Evolutionary conservation across 64 coral and sea anemone species (phyloP), one percentile per base, ranked within the genome.

Genomic region (Stylophora pistillata): DNA sequence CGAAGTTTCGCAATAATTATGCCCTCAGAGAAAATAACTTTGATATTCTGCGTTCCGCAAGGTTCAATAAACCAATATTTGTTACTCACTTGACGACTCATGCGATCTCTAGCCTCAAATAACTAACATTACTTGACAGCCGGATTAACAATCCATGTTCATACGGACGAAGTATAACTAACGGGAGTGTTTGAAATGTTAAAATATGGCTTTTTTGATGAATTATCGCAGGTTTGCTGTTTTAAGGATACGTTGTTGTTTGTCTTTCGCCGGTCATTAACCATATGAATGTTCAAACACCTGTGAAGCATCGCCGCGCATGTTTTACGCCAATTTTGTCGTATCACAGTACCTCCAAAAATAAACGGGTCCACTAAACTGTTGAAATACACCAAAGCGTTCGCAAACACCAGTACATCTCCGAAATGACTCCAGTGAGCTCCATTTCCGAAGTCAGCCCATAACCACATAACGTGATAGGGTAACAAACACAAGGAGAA

Each of bases 301-400:
- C 37, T 47, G 3, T 47, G 21, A 18, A 54, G 37, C 30, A 12
- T 26, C 21, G 62, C 62, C 15, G 80, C 13, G 10, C 80, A 84
- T 34, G 20, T 84, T 41, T 70, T 84, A 13, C 80, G 60, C 80
- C 80, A 84, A 11, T 70, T 62, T 18, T 69, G 62, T n/a, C 64
- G 64, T 9, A 63, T 63, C 21, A 69, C 80, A 18, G 60, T 54
- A 13, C 80, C 61, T 10, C 95, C 95, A 78, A 96, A 96, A 23
- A 96, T 96, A 58, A 96, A 96, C 11, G 95, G 95, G 47, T 96
- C 89, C 27, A 96, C 89, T 30, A 91, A 86, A 72, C 91, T 93
- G 78, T 96, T 96, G 21, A 78, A 77, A 64, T 96, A 96, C 23
- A 93, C 88, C 30, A 96, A 53, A 28, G 93, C 93, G 53, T 80